These are phyloP conservation scores for Drosophila maculinotata DNA, from an alignment of 2,888 invertebrate genomes.

Conservation along the genomic window DNA sequence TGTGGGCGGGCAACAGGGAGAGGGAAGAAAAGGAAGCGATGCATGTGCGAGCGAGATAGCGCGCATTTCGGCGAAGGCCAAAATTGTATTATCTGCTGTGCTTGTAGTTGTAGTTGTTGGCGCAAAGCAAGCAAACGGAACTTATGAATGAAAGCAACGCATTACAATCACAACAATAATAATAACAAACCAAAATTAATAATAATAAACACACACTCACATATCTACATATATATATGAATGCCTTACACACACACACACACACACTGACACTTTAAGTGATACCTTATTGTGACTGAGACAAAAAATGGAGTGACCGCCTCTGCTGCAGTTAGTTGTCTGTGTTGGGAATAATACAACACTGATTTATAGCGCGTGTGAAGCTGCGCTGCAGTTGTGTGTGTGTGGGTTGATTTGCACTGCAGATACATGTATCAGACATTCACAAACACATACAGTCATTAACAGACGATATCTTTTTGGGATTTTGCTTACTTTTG, in stretches of 20 bases:
- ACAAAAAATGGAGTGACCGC: conserved; percentile 20
- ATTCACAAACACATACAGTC: conserved; percentile 15
- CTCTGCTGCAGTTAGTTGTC: too few relatives aligned
- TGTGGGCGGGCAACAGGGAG: conserved; percentile 4
- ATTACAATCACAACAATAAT: conserved; percentile 36
- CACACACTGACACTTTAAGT: conserved; percentile 6
- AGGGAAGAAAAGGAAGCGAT: conserved; percentile 6
- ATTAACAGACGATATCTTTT: conserved; percentile 32
- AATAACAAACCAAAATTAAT: too few relatives aligned
- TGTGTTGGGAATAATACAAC: conserved; percentile 12
- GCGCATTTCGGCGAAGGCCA: conserved; percentile 51
- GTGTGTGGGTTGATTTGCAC: conserved; percentile 40
- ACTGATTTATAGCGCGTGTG: conserved; percentile 28
- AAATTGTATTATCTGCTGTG: conserved; percentile 18
- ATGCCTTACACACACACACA: conserved; percentile 5
- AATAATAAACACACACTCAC: conserved; percentile 2
- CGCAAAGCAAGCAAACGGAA: conserved; percentile 27
- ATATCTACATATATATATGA: conserved; percentile 1
- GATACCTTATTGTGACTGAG: conserved; percentile 35
- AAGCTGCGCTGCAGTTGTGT: conserved; percentile 42
- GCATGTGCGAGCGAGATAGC: conserved; percentile 3
- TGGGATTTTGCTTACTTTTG: conserved; percentile 49
- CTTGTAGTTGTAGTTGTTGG: conserved; percentile 19
- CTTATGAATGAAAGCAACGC: conserved; percentile 55
- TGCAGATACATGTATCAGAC: too few relatives aligned